Evolutionary conservation across 2,113 vertebrate species (phyloP), one percentile per base, ranked within the genome.

Genomic region (Harpagus bidentatus): DNA sequence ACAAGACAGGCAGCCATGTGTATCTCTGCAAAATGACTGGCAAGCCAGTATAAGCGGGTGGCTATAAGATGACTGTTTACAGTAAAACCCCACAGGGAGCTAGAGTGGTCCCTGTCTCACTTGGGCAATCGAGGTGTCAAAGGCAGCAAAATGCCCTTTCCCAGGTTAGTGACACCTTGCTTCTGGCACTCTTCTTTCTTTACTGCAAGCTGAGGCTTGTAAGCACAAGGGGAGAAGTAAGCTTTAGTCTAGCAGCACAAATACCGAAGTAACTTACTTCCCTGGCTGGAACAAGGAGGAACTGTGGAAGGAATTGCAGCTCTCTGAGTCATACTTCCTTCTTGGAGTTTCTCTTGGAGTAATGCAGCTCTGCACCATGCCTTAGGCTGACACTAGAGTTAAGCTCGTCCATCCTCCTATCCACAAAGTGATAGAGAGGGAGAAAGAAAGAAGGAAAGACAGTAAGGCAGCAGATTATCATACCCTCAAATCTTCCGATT

Each of bases 311-410:
- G 93, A 96, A 97, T 95, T 96, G 94, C 93, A 94, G 91, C 71
- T 95, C 91, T 94, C 81, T 96, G 96, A 97, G 91, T 97, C 95
- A 97, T 45, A 77, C 86, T 97, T 97, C 96, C 93, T 95, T 82
- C 96, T 95, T 47, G 81, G 96, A 97, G 86, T 95, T 96, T 97
- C 95, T 97, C 89, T 94, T 95, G 94, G 94, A 97, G 94, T 91
- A 78, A n/a, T 48, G 73, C 84, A 96, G 84, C 86, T 82, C 73
- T 86, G 88, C 86, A 78, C 92, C 90, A 71, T 95, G 89, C 93
- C 74, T 93, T 83, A 90, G 82, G 95, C 92, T 94, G 88, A 92
- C 76, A 73, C 52, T 19, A 43, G 67, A 73, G 65, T 87, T 86
- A 73, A 80, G 58, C 45, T 85, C 5, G 25, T 85, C 91, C 93